These are phyloP conservation scores for Corythoichthys haematopterus DNA, from an alignment of 2,113 vertebrate genomes.

Conservation along the genomic window DNA sequence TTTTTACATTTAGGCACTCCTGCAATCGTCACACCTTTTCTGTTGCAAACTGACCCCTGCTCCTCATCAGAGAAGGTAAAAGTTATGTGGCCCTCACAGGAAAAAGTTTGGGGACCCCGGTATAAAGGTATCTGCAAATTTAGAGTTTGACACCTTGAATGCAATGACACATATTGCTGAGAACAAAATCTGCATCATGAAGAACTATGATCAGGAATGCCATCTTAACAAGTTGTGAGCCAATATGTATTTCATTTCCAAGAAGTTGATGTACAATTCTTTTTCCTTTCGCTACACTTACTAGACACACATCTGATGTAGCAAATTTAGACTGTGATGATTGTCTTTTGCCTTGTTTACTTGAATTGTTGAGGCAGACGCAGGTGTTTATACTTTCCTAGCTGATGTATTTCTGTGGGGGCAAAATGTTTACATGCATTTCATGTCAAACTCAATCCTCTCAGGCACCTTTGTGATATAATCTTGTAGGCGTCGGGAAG, in stretches of 20 bases:
- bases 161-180: too few species aligned
- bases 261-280: too few species aligned
- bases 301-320: not conserved
- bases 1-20: too few species aligned
- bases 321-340: not conserved
- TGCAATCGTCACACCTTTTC: too few species aligned
- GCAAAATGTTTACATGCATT: not conserved
- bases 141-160: not conserved
- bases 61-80: too few species aligned
- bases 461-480: conserved; percentile 91
- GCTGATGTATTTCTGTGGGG: not conserved
- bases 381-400: not conserved
- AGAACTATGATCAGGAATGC: too few species aligned
- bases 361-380: not conserved
- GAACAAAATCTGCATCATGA: not conserved
- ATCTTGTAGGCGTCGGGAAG: conserved; percentile 99
- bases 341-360: not conserved
- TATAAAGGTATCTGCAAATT: not conserved
- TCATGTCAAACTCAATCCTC: not conserved
- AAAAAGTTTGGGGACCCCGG: too few species aligned
- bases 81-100: too few species aligned
- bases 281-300: too few species aligned
- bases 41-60: too few species aligned
- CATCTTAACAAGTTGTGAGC: too few species aligned
- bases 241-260: too few species aligned